Evolutionary conservation across 92 coral and sea anemone genomes (phyloP), one percentile per base, ranked within the genome.

Genomic region (Parazoanthus swiftii): DNA sequence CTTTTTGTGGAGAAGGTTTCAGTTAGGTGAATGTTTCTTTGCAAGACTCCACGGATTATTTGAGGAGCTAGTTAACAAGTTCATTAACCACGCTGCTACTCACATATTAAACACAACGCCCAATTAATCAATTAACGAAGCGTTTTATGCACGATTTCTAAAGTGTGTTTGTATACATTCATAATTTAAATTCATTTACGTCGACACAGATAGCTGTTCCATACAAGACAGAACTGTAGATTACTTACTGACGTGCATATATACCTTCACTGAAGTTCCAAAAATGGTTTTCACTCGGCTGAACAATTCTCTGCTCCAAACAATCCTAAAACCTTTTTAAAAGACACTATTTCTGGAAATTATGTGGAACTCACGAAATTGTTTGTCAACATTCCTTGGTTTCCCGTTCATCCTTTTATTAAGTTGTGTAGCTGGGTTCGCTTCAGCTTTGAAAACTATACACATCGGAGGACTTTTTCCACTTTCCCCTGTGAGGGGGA

Each of bases 381-480:
- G 86, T 43, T 67, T 83, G 63, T 68, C 20, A 59, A 73, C 86
- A 83, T 70, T 83, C 86, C 86, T 83, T 46, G 11, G 86, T 83
- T 83, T 83, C 86, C 13, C 76, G n/a, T 11, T 13, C 21, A 46
- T 83, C 7, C 46, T 23, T 51, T 54, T 23, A 3, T 4, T 79
- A 29, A 79, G 83, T 29, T 54, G 83, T 79, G 35, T 54, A 38
- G 54, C 18, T 50, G 68, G 65, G 18, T 50, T 79, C 2, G 76
- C 23, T 21, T 83, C 65, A 83, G 77, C 77, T 44, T 83, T 70
- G 42, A 83, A 83, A 83, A 43, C 25, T 70, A 23, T 92, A 5
- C 86, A 90, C 77, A 77, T 92, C 66, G 93, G 91, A 14, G 95
- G 91, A 25, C 65, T 92, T 14, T 65, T 90, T 43, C 95, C 93